phyloP scores from a whole-genome alignment of 2,888 invertebrate species.

The Muscina levida region DNA sequence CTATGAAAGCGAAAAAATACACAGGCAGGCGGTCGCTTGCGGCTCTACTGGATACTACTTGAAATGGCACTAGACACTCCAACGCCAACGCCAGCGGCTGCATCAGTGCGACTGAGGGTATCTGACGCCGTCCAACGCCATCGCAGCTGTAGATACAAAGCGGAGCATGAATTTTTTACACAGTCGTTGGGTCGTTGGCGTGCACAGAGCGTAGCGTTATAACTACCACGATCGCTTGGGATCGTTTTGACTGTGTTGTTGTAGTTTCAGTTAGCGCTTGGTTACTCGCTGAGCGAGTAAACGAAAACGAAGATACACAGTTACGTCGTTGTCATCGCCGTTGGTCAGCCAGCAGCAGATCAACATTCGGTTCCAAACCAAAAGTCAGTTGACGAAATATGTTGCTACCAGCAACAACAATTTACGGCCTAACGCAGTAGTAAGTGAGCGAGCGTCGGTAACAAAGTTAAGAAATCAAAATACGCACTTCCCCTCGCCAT shows the following conservation, averaged over 20 bases:
- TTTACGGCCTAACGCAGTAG: neutral
- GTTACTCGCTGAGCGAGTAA: neutral
- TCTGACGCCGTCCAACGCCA: neutral
- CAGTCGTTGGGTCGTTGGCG: constrained; percentile 18
- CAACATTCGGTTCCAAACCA: constrained; percentile 45
- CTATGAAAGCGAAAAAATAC: constrained; percentile 49
- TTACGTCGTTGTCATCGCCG: constrained; percentile 17
- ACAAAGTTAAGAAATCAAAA: neutral
- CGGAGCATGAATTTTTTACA: constrained; percentile 34
- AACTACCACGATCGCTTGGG: constrained; percentile 4
- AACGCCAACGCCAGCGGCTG: constrained; percentile 35
- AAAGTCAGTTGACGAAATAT: constrained; percentile 64
- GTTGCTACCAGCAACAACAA: constrained; percentile 63
- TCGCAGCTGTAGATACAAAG: neutral
- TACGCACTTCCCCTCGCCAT: neutral
- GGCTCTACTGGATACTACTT: neutral
- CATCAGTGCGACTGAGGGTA: neutral
- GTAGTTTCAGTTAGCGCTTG: no score
- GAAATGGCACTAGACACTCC: constrained; percentile 44
- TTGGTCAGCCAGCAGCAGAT: constrained; percentile 55
- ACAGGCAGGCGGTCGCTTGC: constrained; percentile 33
- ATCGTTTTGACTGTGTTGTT: neutral
- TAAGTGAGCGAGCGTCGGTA: constrained; percentile 26
- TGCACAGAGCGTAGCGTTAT: constrained; percentile 12
- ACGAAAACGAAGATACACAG: constrained; percentile 22